These are phyloP conservation scores for Tenodera sinensis DNA, from an alignment of 2,888 invertebrate species.

Conservation along the genomic window DNA sequence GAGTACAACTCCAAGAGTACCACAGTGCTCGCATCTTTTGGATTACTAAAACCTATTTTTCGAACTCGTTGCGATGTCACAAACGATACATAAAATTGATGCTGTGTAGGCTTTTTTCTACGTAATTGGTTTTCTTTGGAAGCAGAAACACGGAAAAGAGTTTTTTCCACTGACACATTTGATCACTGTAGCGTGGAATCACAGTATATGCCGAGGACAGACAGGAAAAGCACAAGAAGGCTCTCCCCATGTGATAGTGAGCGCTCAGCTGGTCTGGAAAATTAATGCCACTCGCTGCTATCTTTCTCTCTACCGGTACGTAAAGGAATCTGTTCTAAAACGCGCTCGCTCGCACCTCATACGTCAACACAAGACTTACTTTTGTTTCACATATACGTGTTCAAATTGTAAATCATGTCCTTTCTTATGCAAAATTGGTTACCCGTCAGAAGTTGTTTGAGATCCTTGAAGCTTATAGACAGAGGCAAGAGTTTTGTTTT, in stretches of 20 bases:
- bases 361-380: neutral
- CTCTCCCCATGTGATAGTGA: neutral
- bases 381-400: neutral
- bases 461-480: no score
- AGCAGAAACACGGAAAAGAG: neutral
- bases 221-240: neutral
- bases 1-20: no score
- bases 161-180: neutral
- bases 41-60: no score
- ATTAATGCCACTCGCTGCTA: neutral
- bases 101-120: neutral
- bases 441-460: no score
- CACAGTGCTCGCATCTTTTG: no score
- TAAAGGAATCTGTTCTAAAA: neutral
- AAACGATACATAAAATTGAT: neutral
- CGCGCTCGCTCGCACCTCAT: neutral
- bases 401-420: no score
- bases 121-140: neutral
- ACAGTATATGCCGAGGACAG: neutral
- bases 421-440: no score
- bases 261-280: neutral
- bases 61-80: no score
- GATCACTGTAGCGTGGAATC: neutral
- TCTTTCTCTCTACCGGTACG: neutral
- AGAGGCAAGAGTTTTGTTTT: no score